phyloP scores from a whole-genome alignment of 2,797 vertebrate genomes.

The Melanitta fusca region DNA sequence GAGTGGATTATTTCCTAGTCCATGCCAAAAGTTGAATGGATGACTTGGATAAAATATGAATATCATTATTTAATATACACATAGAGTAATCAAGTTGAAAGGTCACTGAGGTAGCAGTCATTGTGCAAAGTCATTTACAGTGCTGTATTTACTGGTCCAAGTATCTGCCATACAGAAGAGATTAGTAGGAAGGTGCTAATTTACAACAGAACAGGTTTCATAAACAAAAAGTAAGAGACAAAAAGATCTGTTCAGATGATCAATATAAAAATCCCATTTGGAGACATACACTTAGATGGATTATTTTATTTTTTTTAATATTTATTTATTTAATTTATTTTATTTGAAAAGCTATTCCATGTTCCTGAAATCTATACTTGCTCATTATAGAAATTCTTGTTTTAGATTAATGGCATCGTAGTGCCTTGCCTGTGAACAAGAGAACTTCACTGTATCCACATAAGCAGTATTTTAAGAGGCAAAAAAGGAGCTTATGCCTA shows the following conservation, averaged over 20 bases:
- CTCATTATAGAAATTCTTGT: not conserved
- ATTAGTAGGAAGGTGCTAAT: not conserved
- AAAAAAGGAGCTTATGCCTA: not conserved
- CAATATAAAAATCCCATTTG: not conserved
- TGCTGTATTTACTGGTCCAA: not conserved
- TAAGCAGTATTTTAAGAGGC: not conserved
- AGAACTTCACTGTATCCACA: not conserved
- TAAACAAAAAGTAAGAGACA: not conserved
- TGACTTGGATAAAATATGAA: not conserved
- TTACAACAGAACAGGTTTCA: not conserved
- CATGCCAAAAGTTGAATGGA: not conserved
- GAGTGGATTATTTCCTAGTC: not conserved
- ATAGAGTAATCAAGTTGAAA: not conserved
- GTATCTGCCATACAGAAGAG: not conserved
- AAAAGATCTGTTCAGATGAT: not conserved
- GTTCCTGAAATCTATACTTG: not conserved
- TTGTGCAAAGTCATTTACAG: not conserved
- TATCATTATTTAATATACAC: not conserved
- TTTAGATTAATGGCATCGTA: not conserved
- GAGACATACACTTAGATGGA: not conserved
- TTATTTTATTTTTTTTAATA: not conserved
- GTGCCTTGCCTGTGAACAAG: not conserved
- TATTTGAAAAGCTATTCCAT: not conserved
- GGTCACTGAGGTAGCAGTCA: not conserved
- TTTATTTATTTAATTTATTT: not conserved